A percentile compares a stretch with the other conserved stretches of the same genome.
Evolutionary conservation across 2,888 invertebrate species (phyloP).

Genomic region (Aspidiotus destructor): DNA sequence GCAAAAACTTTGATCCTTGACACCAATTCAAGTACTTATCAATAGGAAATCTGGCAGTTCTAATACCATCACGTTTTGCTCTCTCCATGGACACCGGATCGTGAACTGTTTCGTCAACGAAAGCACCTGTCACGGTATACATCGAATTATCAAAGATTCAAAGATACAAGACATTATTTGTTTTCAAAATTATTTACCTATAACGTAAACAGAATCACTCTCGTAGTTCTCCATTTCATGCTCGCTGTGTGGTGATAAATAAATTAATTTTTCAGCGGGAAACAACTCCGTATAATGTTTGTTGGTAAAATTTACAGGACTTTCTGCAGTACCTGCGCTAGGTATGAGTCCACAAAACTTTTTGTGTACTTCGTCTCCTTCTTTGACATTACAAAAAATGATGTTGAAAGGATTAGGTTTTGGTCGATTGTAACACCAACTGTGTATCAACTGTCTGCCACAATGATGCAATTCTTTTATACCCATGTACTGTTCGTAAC

Average conservation of each 20-base stretch:
- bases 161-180: no score
- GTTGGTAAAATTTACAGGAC: conserved; percentile 8
- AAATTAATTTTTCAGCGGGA: conserved; percentile 21
- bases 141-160: no score
- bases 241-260: conserved; percentile 20
- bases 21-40: conserved; percentile 70
- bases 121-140: conserved; percentile 1
- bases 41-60: conserved; percentile 70
- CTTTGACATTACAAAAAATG: conserved; percentile 13
- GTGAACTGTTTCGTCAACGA: background rate
- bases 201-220: conserved; percentile 17
- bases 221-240: conserved; percentile 15
- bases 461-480: conserved; percentile 2
- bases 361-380: background rate
- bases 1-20: conserved; percentile 65
- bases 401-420: conserved; percentile 11
- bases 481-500: conserved; percentile 19
- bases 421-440: conserved; percentile 7
- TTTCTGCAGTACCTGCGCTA: background rate
- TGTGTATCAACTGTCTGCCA: conserved; percentile 8
- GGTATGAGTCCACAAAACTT: background rate
- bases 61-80: conserved; percentile 60
- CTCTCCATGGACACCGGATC: conserved; percentile 5
- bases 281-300: conserved; percentile 21
- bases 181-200: conserved; percentile 9